These are phyloP conservation scores for Hermaeophaga mercurialis DNA, from an alignment of 2,888 invertebrate genomes.

Conservation along the genomic window DNA sequence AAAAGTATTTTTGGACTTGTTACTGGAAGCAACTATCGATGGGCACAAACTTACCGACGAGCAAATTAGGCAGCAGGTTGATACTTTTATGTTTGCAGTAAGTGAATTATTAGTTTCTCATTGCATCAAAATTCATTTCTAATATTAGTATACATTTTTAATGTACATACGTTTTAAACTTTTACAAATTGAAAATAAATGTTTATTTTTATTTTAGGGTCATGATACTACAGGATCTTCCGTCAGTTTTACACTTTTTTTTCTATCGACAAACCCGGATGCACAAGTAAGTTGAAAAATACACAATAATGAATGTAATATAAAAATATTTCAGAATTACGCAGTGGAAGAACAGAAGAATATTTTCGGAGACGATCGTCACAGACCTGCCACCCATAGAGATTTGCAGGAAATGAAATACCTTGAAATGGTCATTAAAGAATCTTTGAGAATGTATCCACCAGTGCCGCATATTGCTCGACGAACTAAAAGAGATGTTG, in stretches of 20 bases:
- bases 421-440: slow-evolving; percentile 18
- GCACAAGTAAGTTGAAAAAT: slow-evolving; percentile 32
- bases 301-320: too few species aligned
- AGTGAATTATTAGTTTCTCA: too few species aligned
- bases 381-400: slow-evolving; percentile 20
- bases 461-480: slow-evolving; percentile 3
- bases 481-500: too few species aligned
- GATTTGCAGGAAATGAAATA: slow-evolving; percentile 16
- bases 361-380: slow-evolving; percentile 43
- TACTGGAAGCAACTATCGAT: slow-evolving; percentile 63
- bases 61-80: slow-evolving; percentile 71
- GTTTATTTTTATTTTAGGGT: too few species aligned
- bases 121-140: too few species aligned
- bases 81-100: slow-evolving; percentile 77
- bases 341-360: slow-evolving; percentile 49
- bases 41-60: slow-evolving; percentile 64
- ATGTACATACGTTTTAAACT: too few species aligned
- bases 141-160: too few species aligned
- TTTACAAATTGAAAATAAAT: too few species aligned
- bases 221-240: slow-evolving; percentile 42
- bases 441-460: slow-evolving; percentile 9
- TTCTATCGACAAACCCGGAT: slow-evolving; percentile 36
- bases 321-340: slow-evolving; percentile 52
- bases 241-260: slow-evolving; percentile 35
- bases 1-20: slow-evolving; percentile 70